These are phyloP conservation scores for Lochmaea capreae DNA, from an alignment of 2,888 invertebrate species.

Conservation along the genomic window DNA sequence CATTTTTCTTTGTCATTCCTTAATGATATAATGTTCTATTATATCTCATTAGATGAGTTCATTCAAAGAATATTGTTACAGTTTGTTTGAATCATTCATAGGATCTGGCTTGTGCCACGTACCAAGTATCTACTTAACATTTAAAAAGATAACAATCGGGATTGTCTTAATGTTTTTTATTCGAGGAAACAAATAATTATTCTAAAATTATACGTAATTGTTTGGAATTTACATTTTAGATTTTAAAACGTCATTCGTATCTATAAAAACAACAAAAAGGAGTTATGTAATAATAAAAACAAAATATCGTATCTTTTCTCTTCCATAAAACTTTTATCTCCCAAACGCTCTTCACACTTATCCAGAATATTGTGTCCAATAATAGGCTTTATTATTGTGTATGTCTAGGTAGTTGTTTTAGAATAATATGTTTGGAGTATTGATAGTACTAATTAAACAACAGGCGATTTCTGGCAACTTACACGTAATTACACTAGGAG, in stretches of 20 bases:
- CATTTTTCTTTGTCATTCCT: constrained; percentile 40
- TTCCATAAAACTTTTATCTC: too few relatives aligned
- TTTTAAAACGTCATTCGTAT: neutral
- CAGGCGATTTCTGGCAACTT: too few relatives aligned
- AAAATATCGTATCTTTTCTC: too few relatives aligned
- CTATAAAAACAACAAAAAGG: neutral
- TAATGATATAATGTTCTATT: constrained; percentile 46
- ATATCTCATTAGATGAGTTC: constrained; percentile 50
- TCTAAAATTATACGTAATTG: constrained; percentile 25
- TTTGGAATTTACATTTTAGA: constrained; percentile 14
- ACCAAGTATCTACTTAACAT: constrained; percentile 42
- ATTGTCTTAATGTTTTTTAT: constrained; percentile 41
- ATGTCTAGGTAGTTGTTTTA: too few relatives aligned
- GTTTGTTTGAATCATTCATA: constrained; percentile 52
- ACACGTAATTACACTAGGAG: too few relatives aligned
- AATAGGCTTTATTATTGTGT: too few relatives aligned
- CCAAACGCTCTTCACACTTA: too few relatives aligned
- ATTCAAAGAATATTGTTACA: constrained; percentile 49
- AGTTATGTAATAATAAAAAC: neutral
- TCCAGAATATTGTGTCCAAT: too few relatives aligned
- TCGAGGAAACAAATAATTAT: constrained; percentile 39
- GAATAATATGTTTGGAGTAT: too few relatives aligned
- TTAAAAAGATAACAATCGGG: constrained; percentile 41
- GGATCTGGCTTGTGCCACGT: constrained; percentile 46
- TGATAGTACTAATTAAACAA: too few relatives aligned